Conservation (phyloP, 1,140 invertebrate species). For the Chymomyza costata region DNA sequence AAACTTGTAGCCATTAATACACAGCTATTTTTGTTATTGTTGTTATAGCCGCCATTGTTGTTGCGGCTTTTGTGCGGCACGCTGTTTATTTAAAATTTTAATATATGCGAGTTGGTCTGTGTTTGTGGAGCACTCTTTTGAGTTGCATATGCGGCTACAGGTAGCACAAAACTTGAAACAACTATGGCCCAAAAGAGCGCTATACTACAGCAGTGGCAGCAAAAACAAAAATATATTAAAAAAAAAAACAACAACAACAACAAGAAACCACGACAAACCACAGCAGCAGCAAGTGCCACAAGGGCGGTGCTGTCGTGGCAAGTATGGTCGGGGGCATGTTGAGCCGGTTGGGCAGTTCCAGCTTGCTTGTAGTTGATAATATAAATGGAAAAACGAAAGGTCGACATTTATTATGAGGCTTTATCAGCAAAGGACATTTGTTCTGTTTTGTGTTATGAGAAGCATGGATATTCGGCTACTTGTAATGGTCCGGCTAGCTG, state of each 20-base stretch:
- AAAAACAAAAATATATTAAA: conserved; percentile 7
- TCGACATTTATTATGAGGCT: conserved; percentile 74
- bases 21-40: conserved; percentile 22
- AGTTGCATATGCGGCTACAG: conserved; percentile 12
- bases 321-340: conserved; percentile 4
- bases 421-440: conserved; percentile 74
- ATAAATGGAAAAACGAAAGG: conserved; percentile 75
- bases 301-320: conserved; percentile 4
- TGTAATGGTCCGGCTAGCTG: conserved; percentile 24
- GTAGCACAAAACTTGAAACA: conserved; percentile 30
- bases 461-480: conserved; percentile 62
- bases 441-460: conserved; percentile 69
- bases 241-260: conserved; percentile 6
- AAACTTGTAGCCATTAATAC: too few species aligned
- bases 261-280: conserved; percentile 12
- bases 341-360: conserved; percentile 10
- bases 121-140: conserved; percentile 38
- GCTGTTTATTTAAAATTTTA: conserved; percentile 71
- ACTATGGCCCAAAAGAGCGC: conserved; percentile 2
- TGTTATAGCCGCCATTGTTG: conserved; percentile 11
- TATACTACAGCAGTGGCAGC: conserved; percentile 14
- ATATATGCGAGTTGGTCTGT: conserved; percentile 43
- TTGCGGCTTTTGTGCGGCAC: conserved; percentile 11
- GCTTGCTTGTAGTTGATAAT: conserved; percentile 70
- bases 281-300: conserved; percentile 2